These are phyloP conservation scores for Cyclura pinguis DNA, from an alignment of 2,797 vertebrate genomes.

Conservation along the genomic window DNA sequence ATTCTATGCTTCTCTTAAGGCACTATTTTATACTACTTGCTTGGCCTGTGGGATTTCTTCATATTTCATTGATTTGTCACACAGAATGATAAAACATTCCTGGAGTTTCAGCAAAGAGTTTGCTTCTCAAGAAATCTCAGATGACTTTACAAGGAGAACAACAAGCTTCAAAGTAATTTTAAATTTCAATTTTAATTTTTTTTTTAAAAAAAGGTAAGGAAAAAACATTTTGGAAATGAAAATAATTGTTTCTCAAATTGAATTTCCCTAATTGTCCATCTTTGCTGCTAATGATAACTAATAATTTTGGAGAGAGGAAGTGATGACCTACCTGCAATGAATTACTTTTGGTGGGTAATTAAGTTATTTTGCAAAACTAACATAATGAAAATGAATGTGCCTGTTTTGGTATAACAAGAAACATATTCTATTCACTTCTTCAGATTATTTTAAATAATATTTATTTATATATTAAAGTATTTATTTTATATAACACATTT, in stretches of 20 bases:
- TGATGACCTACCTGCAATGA: too few species aligned
- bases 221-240: not conserved
- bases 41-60: slow-evolving; percentile 1
- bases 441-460: too few species aligned
- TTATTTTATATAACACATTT: too few species aligned
- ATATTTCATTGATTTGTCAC: slow-evolving; percentile 15
- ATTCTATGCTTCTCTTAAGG: slow-evolving; percentile 22
- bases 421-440: too few species aligned
- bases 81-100: not conserved
- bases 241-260: not conserved
- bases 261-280: not conserved
- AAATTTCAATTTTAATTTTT: not conserved
- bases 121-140: not conserved
- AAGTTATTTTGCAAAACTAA: too few species aligned
- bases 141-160: slow-evolving; percentile 2
- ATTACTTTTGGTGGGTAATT: too few species aligned
- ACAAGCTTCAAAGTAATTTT: not conserved
- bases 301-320: too few species aligned
- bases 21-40: slow-evolving; percentile 9
- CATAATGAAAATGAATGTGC: too few species aligned
- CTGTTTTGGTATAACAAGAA: too few species aligned
- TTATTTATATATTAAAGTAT: too few species aligned
- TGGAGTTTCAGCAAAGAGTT: not conserved
- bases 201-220: not conserved
- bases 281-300: not conserved